A percentile compares a stretch with the other conserved stretches of the same genome.
These are phyloP conservation scores for Pseudomugil tenellus DNA, from an alignment of 2,797 vertebrate species.

Conservation along the genomic window DNA sequence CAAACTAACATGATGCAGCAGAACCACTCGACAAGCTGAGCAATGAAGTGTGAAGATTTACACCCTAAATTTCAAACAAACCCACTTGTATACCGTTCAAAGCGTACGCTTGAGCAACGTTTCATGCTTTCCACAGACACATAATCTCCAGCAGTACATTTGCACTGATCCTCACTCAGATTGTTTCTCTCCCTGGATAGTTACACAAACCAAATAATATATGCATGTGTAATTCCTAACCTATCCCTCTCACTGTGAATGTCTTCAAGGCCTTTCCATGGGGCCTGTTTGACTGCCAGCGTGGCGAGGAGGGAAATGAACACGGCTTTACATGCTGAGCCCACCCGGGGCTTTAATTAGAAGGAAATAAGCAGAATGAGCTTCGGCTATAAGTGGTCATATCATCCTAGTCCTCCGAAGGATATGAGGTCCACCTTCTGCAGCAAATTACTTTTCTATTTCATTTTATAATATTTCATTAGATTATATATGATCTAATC, in stretches of 20 bases:
- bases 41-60: slow-evolving; percentile 20
- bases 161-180: slow-evolving; percentile 39
- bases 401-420: slow-evolving; percentile 27
- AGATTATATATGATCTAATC: background rate
- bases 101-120: background rate
- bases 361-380: slow-evolving; percentile 60
- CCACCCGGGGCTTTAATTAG: slow-evolving; percentile 71
- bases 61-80: slow-evolving; percentile 17
- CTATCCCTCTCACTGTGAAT: slow-evolving; percentile 45
- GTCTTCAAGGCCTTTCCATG: slow-evolving; percentile 56
- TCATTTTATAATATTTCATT: slow-evolving; percentile 1
- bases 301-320: slow-evolving; percentile 66
- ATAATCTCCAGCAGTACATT: slow-evolving; percentile 24
- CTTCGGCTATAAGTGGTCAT: slow-evolving; percentile 26
- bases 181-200: slow-evolving; percentile 44
- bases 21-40: slow-evolving; percentile 14
- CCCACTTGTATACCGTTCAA: background rate
- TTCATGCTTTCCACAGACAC: slow-evolving; percentile 16
- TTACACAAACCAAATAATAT: slow-evolving; percentile 60
- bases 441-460: slow-evolving; percentile 28
- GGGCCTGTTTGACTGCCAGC: slow-evolving; percentile 55
- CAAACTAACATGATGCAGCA: slow-evolving; percentile 18
- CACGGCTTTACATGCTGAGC: slow-evolving; percentile 57
- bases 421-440: slow-evolving; percentile 24
- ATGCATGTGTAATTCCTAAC: slow-evolving; percentile 51